These are phyloP conservation scores for Seriola dumerili DNA, from an alignment of 2,113 vertebrate genomes.

Conservation along the genomic window DNA sequence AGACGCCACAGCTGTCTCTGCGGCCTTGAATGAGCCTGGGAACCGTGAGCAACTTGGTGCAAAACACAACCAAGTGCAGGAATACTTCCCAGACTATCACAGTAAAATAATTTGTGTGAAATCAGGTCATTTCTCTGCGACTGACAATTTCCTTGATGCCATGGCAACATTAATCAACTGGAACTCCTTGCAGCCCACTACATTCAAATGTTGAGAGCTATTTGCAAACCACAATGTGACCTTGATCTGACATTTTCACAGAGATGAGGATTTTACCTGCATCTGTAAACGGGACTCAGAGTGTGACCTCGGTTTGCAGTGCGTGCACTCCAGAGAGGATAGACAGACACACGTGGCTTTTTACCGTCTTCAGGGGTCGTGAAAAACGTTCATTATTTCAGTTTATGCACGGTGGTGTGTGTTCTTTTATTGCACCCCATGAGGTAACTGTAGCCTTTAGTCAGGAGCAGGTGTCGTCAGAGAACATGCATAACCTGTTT, in stretches of 20 bases:
- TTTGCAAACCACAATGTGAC: constrained; percentile 25
- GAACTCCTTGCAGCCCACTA: not conserved
- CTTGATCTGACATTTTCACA: not conserved
- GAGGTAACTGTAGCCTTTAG: not conserved
- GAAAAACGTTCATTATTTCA: not conserved
- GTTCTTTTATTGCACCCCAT: not conserved
- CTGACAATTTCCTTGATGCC: not conserved
- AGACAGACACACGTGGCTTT: not conserved
- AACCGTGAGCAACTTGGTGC: not conserved
- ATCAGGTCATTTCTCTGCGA: not conserved
- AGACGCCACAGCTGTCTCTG: not conserved
- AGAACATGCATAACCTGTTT: not conserved
- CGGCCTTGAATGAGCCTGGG: not conserved
- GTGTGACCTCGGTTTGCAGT: constrained; percentile 7
- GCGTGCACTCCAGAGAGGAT: not conserved
- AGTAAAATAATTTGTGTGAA: not conserved
- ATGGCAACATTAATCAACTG: not conserved
- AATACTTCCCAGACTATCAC: not conserved
- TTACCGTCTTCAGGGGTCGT: not conserved
- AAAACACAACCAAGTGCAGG: not conserved
- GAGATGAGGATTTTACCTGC: not conserved
- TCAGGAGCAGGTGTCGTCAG: not conserved
- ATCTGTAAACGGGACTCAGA: not conserved
- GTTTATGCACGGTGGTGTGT: not conserved
- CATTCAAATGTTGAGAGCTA: not conserved